These are phyloP conservation scores for Elaphurus davidianus DNA, from an alignment of 2,113 vertebrate species.

Conservation along the genomic window DNA sequence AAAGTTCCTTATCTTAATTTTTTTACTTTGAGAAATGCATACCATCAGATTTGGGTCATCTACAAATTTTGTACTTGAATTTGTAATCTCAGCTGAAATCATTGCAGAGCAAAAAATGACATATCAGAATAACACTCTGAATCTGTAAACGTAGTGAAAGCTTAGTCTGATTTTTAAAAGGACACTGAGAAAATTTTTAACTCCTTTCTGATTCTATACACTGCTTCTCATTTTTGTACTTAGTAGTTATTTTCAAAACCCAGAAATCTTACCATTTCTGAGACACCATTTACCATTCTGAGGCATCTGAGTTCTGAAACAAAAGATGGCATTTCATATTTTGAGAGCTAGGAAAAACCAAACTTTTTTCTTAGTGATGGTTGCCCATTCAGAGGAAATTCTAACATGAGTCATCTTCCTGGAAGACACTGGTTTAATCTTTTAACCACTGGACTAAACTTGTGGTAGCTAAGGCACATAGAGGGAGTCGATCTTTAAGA, in stretches of 20 bases:
- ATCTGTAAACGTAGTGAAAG: neutral
- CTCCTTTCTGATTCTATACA: neutral
- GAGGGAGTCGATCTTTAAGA: neutral
- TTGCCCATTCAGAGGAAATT: neutral
- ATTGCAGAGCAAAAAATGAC: neutral
- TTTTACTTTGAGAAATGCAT: neutral
- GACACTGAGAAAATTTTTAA: neutral
- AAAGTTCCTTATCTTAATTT: neutral
- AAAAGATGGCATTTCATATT: neutral
- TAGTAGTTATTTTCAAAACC: neutral
- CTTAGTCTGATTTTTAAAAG: neutral
- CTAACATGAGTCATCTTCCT: neutral
- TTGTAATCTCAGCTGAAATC: neutral
- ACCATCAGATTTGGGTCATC: neutral
- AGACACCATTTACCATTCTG: neutral
- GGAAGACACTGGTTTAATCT: neutral
- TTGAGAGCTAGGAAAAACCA: neutral
- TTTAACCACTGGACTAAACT: neutral
- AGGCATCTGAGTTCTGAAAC: neutral
- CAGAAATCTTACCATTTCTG: neutral
- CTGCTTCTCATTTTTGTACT: neutral
- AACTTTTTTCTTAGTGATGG: neutral
- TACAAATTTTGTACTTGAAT: neutral
- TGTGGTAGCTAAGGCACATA: neutral
- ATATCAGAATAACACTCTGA: neutral